Percentiles rank a stretch among this genome's conserved stretches.
phyloP scores from a whole-genome alignment of 2,888 invertebrate genomes.

The Pseudanteris insignis region DNA sequence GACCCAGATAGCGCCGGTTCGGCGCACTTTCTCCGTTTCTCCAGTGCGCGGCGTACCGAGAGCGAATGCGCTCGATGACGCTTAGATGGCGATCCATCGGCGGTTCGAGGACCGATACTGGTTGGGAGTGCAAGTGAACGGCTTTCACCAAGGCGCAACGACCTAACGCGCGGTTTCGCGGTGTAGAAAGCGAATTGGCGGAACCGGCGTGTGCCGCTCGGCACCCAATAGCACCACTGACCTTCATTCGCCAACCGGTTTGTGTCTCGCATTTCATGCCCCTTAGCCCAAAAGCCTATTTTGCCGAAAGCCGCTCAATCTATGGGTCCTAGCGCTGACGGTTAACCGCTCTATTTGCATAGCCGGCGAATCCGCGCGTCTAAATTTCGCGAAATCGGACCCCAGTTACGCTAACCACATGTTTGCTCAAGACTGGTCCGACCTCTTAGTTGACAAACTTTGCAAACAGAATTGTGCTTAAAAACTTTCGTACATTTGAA shows the following conservation, averaged over 20 bases:
- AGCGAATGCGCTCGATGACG: constrained; percentile 40
- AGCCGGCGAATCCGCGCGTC: no score
- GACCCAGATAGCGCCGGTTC: constrained; percentile 46
- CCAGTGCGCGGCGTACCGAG: constrained; percentile 42
- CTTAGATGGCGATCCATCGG: no score
- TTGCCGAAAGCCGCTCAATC: no score
- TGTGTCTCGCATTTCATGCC: constrained; percentile 51
- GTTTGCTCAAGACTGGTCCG: no score
- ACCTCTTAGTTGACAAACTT: no score
- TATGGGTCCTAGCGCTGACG: no score
- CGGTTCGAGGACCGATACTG: constrained; percentile 26
- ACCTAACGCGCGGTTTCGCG: constrained; percentile 21
- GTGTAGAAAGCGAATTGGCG: constrained; percentile 49
- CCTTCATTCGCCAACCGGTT: constrained; percentile 66
- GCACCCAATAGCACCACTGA: constrained; percentile 64
- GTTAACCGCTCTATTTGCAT: no score
- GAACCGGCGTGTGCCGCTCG: constrained; percentile 20
- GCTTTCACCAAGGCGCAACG: constrained; percentile 42
- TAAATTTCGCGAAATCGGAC: no score
- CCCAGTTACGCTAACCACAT: no score
- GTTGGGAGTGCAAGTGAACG: constrained; percentile 48
- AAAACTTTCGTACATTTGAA: no score
- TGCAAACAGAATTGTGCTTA: no score
- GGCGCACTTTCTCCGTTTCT: constrained; percentile 51
- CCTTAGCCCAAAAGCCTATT: constrained; percentile 45